A percentile compares a stretch with the other conserved stretches of the same genome.
These are phyloP conservation scores for Esperia sulphurella DNA, from an alignment of 2,888 invertebrate genomes.

Conservation along the genomic window DNA sequence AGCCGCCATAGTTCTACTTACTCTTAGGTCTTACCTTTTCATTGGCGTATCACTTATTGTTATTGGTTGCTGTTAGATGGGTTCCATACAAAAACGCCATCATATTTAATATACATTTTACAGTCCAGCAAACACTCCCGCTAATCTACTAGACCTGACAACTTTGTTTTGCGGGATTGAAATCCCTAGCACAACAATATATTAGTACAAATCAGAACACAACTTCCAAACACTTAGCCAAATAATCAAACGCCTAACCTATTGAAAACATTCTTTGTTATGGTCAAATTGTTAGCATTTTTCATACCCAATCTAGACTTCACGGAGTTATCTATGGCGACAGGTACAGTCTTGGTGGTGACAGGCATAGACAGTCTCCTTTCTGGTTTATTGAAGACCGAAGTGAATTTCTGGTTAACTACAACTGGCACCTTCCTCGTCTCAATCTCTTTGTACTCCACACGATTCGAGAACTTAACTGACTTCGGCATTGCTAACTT, in stretches of 20 bases:
- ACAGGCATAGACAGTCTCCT: slow-evolving; percentile 64
- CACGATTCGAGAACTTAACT: slow-evolving; percentile 64
- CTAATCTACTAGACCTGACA: too few species aligned
- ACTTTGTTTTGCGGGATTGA: too few species aligned
- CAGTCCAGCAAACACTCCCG: too few species aligned
- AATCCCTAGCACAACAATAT: too few species aligned
- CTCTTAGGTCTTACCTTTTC: too few species aligned
- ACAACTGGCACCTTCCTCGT: slow-evolving; percentile 19
- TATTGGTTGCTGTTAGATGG: too few species aligned
- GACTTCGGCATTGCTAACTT: slow-evolving; percentile 61
- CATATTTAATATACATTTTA: too few species aligned
- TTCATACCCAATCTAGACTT: slow-evolving; percentile 51
- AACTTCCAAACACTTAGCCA: slow-evolving; percentile 10
- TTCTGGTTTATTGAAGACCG: slow-evolving; percentile 68
- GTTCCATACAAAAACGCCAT: too few species aligned
- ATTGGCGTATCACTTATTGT: too few species aligned
- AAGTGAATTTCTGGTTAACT: slow-evolving; percentile 25
- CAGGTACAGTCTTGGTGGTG: slow-evolving; percentile 11
- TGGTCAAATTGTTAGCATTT: slow-evolving; percentile 48
- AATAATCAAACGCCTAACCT: slow-evolving; percentile 53
- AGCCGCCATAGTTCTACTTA: too few species aligned
- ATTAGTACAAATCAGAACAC: background rate
- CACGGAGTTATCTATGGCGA: background rate
- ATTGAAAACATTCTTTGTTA: slow-evolving; percentile 61
- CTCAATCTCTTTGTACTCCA: slow-evolving; percentile 72